Evolutionary conservation across 2,797 vertebrate species (phyloP), one percentile per base, ranked within the genome.

Genomic region (Chrosomus eos): DNA sequence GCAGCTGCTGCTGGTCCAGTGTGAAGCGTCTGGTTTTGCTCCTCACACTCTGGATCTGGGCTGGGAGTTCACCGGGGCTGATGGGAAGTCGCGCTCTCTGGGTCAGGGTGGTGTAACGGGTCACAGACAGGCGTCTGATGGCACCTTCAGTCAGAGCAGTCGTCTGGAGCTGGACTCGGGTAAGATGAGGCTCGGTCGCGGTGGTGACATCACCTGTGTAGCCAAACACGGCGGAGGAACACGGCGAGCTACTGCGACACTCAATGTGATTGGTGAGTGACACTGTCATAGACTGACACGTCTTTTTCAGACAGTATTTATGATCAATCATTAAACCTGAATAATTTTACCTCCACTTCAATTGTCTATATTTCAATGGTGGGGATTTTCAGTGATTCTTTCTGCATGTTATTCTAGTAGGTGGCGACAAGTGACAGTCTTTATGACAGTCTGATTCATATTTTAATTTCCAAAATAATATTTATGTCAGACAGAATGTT

Each of bases 201-300:
- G 93, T 0, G 92, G 94, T 0, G 94, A 93, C 87, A 84, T 97
- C 43, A 87, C 36, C 90, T 98, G 97, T 68, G 91, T 93, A 1
- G 94, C 95, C 0, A 85, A 71, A 1, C 97, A 97, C 33, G 84
- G 89, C 1, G 88, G 92, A 28, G 94, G 89, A 0, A 93, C 90
- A 0, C 86, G 89, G 13, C 90, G 87, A 0, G 91, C 91, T 66
- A 89, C 88, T 13, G 87, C 92, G 21, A 83, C 89, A 1, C 89
- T 97, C 83, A 94, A 90, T 7, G 86, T 97, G 64, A 92, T 95
- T 53, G 96, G 97, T 97, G 92, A 94, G 90, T 60, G 26, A 72
- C 5, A 19, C 48, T 10, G 53, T n/a, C 51, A 90, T 96, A 91
- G 90, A 95, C 87, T 95, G 85, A 89, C 16, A 5, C 40, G 0